Evolutionary conservation across 2,888 invertebrate genomes (phyloP), one percentile per base, ranked within the genome.

Genomic region (Dermolepida albohirtum): DNA sequence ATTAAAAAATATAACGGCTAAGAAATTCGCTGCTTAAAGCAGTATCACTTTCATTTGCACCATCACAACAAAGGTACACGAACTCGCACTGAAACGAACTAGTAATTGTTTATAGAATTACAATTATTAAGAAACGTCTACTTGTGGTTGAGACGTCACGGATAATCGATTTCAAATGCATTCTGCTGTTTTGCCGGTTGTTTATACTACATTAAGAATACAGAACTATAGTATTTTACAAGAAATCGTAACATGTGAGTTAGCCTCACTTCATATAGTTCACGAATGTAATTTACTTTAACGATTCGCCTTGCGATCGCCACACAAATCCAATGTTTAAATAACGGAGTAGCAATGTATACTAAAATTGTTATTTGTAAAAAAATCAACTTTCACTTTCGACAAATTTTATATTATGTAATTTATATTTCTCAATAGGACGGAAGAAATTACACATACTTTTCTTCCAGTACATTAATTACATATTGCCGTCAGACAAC

Each of bases 301-400:
- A 63, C 49, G 11, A 29, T 14, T 47, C 17, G 14, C 8, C 14
- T 49, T 34, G 27, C 44, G 39, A 22, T 49, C 17, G 44, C 29
- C 27, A 47, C 17, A 29, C 14, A n/a, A 63, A 64, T 41, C 11
- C 64, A 40, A 34, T 44, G 54, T 52, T 27, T 16, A 27, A 64
- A 51, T 44, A 54, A 52, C 41, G 43, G 29, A 44, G 14, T 50
- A 10, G 17, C 51, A 54, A 40, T 43, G 43, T 54, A 16, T 44
- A 51, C 43, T 50, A 52, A 54, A 64, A 64, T 40, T 44, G 14
- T 43, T 64, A 52, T 14, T 54, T 16, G 40, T 34, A 34, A 52
- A 64, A 64, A 64, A 64, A 52, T 27, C 27, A 52, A 64, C 64
- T 64, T 64, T 64, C 64, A 64, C 64, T 64, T 64, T 41, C 55